Evolutionary conservation across 2,113 vertebrate genomes (phyloP), one percentile per base, ranked within the genome.

Genomic region (Calypte anna): DNA sequence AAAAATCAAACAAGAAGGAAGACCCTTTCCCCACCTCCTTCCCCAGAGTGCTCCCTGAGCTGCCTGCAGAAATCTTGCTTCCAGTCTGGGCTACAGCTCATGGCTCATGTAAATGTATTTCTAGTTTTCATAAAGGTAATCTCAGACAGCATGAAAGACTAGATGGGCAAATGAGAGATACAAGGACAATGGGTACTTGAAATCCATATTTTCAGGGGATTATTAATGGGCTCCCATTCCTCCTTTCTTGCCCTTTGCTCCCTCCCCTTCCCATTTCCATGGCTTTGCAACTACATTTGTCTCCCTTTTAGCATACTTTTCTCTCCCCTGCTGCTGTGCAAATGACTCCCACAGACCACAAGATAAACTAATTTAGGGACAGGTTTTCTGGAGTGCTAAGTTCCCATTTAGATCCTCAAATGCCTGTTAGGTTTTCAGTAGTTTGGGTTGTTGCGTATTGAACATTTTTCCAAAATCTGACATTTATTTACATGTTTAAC

Each of bases 331-430:
- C 38, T 88, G 61, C 76, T 83, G n/a, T 67, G 46, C 1, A 18
- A 95, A 80, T 57, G 33, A 77, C 17, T 90, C 46, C 33, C 5
- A 33, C 36, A 94, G 80, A 86, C 54, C 40, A 21, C 59, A 90
- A 77, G 72, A 88, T 44, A 91, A 95, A 94, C n/a, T 82, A 63
- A 91, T 77, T 77, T 62, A 48, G 36, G 51, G 43, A 7, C 48
- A 57, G 25, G 3, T 81, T 81, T 91, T 92, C 68, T 70, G 30
- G 33, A 83, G 24, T 54, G 44, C 15, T 92, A 53, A 57, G 15
- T 48, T 95, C 38, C 22, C 25, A 17, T 78, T 80, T 31, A 91
- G 33, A 24, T 43, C 61, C 18, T 10, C 33, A 94, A 64, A 91
- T 53, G 72, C 21, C 38, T 68, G 15, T 23, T 51, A 67, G 54